phyloP scores from a whole-genome alignment of 2,888 invertebrate genomes.

The Linyphia triangularis region DNA sequence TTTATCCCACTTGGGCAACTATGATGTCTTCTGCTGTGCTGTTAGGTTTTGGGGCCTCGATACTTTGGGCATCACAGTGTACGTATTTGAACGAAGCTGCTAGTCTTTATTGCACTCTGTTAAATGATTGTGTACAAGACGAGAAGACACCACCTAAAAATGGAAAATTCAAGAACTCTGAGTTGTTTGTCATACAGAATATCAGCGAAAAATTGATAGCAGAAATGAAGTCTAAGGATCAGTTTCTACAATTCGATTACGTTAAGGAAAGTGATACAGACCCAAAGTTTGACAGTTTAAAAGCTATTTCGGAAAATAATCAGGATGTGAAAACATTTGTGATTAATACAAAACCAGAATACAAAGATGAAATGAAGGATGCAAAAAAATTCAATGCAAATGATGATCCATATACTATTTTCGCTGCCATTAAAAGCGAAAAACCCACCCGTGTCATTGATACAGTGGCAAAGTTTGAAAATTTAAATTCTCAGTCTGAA shows the following conservation, averaged over 20 bases:
- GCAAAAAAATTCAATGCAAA: no score
- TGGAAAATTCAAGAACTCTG: not conserved
- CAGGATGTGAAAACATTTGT: no score
- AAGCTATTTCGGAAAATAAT: not conserved
- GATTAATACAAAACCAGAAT: no score
- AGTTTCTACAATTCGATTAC: not conserved
- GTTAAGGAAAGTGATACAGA: not conserved
- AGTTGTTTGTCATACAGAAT: not conserved
- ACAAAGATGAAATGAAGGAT: no score
- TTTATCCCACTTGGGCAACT: constrained; percentile 92
- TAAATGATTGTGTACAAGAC: not conserved
- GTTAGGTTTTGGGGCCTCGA: constrained; percentile 95
- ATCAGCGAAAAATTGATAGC: not conserved
- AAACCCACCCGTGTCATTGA: no score
- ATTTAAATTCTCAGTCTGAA: no score
- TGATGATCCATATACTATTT: no score
- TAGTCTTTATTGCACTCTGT: constrained; percentile 84
- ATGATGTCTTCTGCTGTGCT: constrained; percentile 94
- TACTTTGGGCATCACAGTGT: constrained; percentile 99
- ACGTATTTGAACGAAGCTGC: constrained; percentile 97
- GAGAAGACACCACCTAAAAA: not conserved
- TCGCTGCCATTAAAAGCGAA: no score
- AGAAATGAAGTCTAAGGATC: not conserved
- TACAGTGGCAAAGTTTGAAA: no score
- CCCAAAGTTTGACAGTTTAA: not conserved